Conservation (phyloP, 2,797 vertebrate genomes). For the Sebastiscus albofasciatus region DNA sequence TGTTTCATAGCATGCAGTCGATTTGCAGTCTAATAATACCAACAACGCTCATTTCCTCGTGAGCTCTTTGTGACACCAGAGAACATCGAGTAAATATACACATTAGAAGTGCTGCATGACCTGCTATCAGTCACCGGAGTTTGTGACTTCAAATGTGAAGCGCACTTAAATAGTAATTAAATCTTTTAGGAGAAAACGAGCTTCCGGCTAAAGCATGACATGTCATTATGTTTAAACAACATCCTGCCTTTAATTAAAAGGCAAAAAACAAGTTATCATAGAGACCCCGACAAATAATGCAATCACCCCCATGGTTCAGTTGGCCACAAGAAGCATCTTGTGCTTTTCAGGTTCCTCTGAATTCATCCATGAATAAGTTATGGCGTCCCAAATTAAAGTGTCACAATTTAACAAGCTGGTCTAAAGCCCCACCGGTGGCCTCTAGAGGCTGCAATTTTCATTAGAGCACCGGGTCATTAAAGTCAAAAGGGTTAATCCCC, state of each 20-base stretch:
- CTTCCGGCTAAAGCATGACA: not conserved
- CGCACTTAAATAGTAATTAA: not conserved
- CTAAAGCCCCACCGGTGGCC: conserved; percentile 14
- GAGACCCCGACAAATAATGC: not conserved
- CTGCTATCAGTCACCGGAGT: not conserved
- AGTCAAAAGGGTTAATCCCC: conserved; percentile 47
- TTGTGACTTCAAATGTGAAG: not conserved
- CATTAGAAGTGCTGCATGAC: not conserved
- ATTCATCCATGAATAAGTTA: not conserved
- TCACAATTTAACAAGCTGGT: conserved; percentile 29
- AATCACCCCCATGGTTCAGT: not conserved
- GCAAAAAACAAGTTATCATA: not conserved
- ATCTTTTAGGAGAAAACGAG: not conserved
- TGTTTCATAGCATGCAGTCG: not conserved
- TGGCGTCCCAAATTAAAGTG: conserved; percentile 6
- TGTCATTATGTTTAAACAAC: not conserved
- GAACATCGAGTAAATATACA: not conserved
- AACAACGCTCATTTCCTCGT: not conserved
- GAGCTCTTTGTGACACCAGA: not conserved
- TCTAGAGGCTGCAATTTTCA: conserved; percentile 27
- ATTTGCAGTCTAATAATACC: not conserved
- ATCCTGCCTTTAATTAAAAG: not conserved
- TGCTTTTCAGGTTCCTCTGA: not conserved
- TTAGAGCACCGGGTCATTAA: conserved; percentile 36
- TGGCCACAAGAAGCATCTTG: not conserved